Conservation (phyloP, 2,888 invertebrate genomes). For the Iselma pallidipennis region DNA sequence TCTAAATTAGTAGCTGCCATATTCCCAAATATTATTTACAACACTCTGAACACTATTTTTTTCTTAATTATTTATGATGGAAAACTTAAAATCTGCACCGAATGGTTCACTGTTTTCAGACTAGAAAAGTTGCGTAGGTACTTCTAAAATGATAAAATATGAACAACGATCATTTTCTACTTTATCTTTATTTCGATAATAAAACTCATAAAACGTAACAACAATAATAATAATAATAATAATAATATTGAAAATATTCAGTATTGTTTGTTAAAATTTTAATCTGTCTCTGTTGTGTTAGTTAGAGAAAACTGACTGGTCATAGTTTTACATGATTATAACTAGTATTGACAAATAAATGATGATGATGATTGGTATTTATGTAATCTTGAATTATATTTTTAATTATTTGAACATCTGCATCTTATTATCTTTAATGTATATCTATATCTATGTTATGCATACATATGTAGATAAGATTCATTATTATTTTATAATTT, state of each 20-base stretch:
- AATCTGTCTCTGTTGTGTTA: background rate
- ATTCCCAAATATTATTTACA: background rate
- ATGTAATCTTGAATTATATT: background rate
- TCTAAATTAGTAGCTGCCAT: background rate
- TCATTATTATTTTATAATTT: background rate
- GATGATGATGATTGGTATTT: background rate
- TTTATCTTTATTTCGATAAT: conserved; percentile 1
- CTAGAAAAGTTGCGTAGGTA: background rate
- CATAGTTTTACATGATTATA: background rate
- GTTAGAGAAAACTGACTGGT: background rate
- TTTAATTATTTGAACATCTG: background rate
- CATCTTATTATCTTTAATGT: background rate
- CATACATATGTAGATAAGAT: background rate
- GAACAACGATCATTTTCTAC: background rate
- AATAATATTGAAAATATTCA: background rate
- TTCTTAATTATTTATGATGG: too few relatives aligned
- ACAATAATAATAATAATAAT: background rate
- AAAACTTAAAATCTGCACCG: background rate
- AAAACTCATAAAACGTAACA: background rate
- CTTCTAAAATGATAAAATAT: background rate
- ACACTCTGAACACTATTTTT: background rate
- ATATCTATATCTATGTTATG: too few relatives aligned
- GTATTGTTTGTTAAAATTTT: background rate
- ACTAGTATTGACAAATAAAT: background rate
- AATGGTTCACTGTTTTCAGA: background rate